A percentile compares a stretch with the other conserved stretches of the same genome.
Evolutionary conservation across 2,888 invertebrate genomes (phyloP).

Genomic region (Bellardia pandia): DNA sequence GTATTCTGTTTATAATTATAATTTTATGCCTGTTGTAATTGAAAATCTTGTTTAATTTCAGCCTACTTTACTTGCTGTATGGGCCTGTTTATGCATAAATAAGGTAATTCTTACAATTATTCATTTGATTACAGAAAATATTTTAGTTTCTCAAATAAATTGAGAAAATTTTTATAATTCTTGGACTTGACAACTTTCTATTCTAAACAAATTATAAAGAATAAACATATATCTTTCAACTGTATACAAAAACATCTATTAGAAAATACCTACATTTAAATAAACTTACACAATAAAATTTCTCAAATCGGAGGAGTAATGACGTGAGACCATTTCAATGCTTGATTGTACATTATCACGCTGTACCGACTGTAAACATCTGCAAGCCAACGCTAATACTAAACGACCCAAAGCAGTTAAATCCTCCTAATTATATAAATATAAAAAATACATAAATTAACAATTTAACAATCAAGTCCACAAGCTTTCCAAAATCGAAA

Average conservation of each 20-base stretch:
- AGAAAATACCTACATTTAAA: conserved; percentile 44
- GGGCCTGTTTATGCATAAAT: too few relatives aligned
- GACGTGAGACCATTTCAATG: conserved; percentile 93
- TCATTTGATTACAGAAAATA: not conserved
- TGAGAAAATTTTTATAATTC: too few relatives aligned
- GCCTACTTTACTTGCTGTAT: too few relatives aligned
- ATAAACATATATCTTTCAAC: not conserved
- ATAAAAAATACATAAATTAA: not conserved
- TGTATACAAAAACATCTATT: not conserved
- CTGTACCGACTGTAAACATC: conserved; percentile 93
- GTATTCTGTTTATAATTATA: too few relatives aligned
- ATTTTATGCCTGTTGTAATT: too few relatives aligned
- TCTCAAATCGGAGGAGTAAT: conserved; percentile 96
- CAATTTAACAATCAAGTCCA: not conserved
- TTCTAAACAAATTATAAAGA: not conserved
- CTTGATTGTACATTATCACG: conserved; percentile 94
- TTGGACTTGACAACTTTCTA: too few relatives aligned
- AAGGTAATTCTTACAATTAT: not conserved
- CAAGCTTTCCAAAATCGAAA: not conserved
- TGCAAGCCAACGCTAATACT: conserved; percentile 96
- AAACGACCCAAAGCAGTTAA: conserved; percentile 95
- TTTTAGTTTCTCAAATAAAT: not conserved
- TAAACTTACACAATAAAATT: conserved; percentile 94
- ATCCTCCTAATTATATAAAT: conserved; percentile 88
- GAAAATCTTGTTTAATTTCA: too few relatives aligned